Percentiles rank a stretch among this genome's conserved stretches.
Conservation (phyloP, 2,113 vertebrate genomes). For the Fulica atra region DNA sequence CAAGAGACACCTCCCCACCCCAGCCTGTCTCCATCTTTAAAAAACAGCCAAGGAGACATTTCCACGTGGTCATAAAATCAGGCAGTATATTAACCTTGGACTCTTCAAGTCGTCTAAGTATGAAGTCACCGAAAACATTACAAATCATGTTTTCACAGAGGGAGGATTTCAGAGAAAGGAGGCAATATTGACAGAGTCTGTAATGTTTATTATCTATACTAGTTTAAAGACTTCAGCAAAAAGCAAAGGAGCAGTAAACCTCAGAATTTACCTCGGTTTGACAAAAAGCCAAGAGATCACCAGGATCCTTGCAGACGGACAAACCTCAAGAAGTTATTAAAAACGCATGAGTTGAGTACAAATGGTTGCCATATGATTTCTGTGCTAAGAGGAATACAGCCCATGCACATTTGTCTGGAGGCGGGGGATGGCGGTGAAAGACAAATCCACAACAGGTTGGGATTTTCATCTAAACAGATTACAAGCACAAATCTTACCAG, state of each 20-base stretch:
- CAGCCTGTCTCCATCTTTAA: neutral
- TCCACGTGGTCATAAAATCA: neutral
- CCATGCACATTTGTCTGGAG: neutral
- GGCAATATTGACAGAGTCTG: neutral
- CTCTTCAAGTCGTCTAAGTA: neutral
- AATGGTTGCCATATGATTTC: neutral
- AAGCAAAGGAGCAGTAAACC: neutral
- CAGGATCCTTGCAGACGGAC: neutral
- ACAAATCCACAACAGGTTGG: neutral
- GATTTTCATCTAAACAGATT: constrained; percentile 41
- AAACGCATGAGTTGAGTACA: neutral
- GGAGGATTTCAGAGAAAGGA: neutral
- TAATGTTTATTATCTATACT: neutral
- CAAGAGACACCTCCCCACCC: neutral
- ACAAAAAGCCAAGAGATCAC: neutral
- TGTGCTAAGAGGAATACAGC: neutral
- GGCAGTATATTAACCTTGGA: constrained; percentile 20
- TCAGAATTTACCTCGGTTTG: neutral
- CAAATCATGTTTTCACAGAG: constrained; percentile 4
- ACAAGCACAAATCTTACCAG: neutral
- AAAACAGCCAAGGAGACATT: neutral
- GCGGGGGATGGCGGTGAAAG: neutral
- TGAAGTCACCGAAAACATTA: constrained; percentile 25
- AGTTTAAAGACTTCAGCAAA: neutral
- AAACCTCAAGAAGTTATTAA: neutral